phyloP scores from a whole-genome alignment of 2,797 vertebrate genomes.

The Trichosurus vulpecula region DNA sequence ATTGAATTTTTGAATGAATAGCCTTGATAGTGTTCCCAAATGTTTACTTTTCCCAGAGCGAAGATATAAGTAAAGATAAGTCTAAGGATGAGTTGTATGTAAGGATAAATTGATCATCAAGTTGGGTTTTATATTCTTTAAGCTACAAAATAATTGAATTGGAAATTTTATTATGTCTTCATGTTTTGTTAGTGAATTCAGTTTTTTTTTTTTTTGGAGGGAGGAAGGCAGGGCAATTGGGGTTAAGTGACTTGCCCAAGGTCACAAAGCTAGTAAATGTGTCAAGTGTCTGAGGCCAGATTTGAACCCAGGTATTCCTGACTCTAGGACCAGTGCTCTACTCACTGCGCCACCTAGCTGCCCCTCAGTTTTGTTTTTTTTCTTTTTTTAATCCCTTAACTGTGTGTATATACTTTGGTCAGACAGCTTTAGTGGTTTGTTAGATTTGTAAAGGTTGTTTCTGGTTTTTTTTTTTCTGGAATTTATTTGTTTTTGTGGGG shows the following conservation, averaged over 20 bases:
- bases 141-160: not conserved
- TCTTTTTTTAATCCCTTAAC: conserved; percentile 7
- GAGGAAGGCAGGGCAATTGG: too few species aligned
- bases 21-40: conserved; percentile 1
- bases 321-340: too few species aligned
- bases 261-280: too few species aligned
- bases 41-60: not conserved
- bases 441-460: conserved; percentile 35
- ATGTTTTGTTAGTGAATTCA: conserved; percentile 29
- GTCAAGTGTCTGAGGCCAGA: too few species aligned
- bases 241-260: too few species aligned
- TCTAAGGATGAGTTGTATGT: not conserved
- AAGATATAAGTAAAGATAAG: not conserved
- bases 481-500: not conserved
- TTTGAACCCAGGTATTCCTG: too few species aligned
- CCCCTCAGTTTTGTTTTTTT: too few species aligned
- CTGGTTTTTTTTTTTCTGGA: not conserved
- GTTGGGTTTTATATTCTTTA: conserved; percentile 34
- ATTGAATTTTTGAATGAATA: conserved; percentile 40
- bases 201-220: too few species aligned
- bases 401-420: conserved; percentile 2
- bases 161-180: conserved; percentile 29
- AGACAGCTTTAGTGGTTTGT: conserved; percentile 9
- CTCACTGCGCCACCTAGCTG: too few species aligned
- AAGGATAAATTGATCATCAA: conserved; percentile 16